Conservation (phyloP, 2,113 vertebrate species). For the Dicentrarchus labrax region DNA sequence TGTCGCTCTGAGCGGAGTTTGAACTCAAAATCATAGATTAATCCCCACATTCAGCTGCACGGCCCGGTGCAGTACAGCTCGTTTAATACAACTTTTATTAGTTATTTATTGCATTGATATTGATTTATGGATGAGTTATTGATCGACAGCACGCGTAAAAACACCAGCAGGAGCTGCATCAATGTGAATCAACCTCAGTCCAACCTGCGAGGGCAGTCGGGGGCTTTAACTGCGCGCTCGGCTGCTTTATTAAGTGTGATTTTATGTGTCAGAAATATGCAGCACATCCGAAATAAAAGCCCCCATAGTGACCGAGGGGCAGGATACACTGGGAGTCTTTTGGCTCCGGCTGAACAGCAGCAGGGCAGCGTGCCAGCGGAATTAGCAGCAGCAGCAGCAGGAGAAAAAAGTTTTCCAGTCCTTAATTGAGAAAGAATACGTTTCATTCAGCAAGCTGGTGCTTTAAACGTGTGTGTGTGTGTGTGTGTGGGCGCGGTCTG, state of each 20-base stretch:
- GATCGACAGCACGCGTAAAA: constrained; percentile 7
- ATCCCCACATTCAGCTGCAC: neutral
- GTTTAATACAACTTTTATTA: too few relatives aligned
- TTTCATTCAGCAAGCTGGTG: constrained; percentile 73
- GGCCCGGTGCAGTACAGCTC: too few relatives aligned
- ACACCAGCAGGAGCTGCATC: neutral
- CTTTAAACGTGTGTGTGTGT: constrained; percentile 60
- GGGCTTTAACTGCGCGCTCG: neutral
- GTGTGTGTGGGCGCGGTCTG: constrained; percentile 52
- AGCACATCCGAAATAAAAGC: neutral
- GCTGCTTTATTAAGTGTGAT: constrained; percentile 30
- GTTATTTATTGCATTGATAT: too few relatives aligned
- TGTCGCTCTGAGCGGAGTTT: constrained; percentile 27
- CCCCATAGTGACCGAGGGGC: neutral
- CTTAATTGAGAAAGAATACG: constrained; percentile 77
- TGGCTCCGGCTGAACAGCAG: constrained; percentile 56
- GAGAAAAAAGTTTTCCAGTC: constrained; percentile 54
- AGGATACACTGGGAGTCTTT: constrained; percentile 43
- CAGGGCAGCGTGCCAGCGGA: constrained; percentile 54
- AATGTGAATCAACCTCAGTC: neutral
- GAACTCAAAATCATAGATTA: constrained; percentile 19
- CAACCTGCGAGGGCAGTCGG: neutral
- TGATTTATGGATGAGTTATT: neutral
- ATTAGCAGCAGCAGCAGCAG: constrained; percentile 64
- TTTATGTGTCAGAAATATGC: constrained; percentile 14